These are phyloP conservation scores for Acholoe squamosa DNA, from an alignment of 2,888 invertebrate genomes.

Conservation along the genomic window DNA sequence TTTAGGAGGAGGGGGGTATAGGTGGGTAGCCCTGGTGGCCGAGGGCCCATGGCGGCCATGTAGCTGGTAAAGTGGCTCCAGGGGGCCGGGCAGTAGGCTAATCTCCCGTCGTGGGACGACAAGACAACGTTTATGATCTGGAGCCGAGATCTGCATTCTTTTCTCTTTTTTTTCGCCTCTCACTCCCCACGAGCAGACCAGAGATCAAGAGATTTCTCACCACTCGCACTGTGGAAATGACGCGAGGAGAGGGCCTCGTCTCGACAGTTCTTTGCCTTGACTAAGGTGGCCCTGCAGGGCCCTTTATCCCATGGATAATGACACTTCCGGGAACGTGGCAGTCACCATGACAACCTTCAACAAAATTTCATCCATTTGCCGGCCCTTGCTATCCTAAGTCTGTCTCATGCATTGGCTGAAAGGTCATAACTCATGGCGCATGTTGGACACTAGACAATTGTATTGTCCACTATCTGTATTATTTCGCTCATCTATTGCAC, in stretches of 20 bases:
- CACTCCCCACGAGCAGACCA: neutral
- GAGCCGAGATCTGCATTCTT: neutral
- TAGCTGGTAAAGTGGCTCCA: neutral
- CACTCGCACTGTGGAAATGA: neutral
- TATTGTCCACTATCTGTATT: neutral
- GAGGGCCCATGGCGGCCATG: neutral
- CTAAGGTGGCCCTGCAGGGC: constrained; percentile 12
- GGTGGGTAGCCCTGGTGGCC: neutral
- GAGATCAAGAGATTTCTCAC: constrained; percentile 27
- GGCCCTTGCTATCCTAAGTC: neutral
- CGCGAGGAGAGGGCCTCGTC: neutral
- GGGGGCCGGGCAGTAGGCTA: neutral
- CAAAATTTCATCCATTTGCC: constrained; percentile 42
- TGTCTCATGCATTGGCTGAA: neutral
- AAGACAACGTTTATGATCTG: constrained; percentile 34
- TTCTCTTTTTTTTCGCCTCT: neutral
- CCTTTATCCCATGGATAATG: constrained; percentile 42
- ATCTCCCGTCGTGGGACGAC: neutral
- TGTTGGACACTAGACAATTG: neutral
- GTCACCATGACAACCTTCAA: constrained; percentile 48
- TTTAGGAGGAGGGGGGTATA: neutral
- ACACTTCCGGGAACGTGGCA: constrained; percentile 16
- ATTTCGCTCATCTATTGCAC: neutral
- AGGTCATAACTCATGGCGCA: neutral
- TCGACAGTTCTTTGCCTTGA: neutral